Percentiles rank a stretch among this genome's conserved stretches.
phyloP scores from a whole-genome alignment of 2,113 vertebrate genomes.

The Pygoscelis adeliae region DNA sequence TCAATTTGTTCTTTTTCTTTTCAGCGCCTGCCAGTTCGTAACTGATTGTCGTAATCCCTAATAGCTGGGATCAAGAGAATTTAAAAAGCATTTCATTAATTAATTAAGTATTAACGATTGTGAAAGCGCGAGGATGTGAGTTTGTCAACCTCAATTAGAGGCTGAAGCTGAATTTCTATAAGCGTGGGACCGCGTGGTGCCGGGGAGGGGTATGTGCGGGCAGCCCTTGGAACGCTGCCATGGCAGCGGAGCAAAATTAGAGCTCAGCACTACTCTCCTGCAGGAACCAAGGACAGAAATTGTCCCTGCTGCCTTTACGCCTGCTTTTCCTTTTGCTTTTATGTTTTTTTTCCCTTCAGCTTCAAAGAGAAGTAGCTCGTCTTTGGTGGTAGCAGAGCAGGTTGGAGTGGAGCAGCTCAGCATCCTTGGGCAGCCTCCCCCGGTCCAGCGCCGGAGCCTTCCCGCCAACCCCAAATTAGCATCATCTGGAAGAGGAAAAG shows the following conservation, averaged over 20 bases:
- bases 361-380: neutral
- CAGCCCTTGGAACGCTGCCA: neutral
- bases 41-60: neutral
- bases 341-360: neutral
- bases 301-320: neutral
- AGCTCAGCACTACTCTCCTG: neutral
- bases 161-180: neutral
- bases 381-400: neutral
- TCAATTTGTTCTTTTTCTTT: neutral
- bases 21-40: neutral
- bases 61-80: neutral
- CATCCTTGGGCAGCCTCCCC: neutral
- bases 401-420: neutral
- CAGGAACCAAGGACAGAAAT: neutral
- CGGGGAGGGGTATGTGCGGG: neutral
- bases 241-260: neutral
- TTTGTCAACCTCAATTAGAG: neutral
- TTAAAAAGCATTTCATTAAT: neutral
- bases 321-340: neutral
- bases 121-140: neutral
- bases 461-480: neutral
- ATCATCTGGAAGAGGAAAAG: neutral
- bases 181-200: rapidly evolving
- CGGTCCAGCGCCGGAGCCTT: rapidly evolving
- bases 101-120: neutral